Conservation (phyloP, 2,113 vertebrate genomes). For the Bagarius yarrelli region DNA sequence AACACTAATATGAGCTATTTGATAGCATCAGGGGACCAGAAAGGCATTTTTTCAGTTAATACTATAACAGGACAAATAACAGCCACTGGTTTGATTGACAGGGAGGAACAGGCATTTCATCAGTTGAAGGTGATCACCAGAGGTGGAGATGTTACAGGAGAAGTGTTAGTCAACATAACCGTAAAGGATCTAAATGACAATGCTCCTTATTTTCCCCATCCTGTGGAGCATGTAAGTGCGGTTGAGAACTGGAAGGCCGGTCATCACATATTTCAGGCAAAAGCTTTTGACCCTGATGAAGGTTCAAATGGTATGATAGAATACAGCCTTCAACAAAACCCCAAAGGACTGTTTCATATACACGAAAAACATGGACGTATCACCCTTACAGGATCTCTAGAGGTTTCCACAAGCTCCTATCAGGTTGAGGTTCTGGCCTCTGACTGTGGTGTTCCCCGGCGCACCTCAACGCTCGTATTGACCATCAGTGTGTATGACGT, state of each 20-base stretch:
- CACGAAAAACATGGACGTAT: conserved; percentile 83
- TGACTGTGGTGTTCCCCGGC: conserved; percentile 87
- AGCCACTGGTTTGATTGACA: conserved; percentile 83
- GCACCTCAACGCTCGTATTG: conserved; percentile 81
- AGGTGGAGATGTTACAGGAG: conserved; percentile 86
- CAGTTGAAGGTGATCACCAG: conserved; percentile 90
- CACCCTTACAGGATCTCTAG: conserved; percentile 80
- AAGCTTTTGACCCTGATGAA: conserved; percentile 88
- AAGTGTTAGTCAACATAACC: conserved; percentile 87
- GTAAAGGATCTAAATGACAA: conserved; percentile 97
- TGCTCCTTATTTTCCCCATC: conserved; percentile 84
- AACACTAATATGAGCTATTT: conserved; percentile 94
- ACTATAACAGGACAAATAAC: conserved; percentile 80
- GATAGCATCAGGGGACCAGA: conserved; percentile 90
- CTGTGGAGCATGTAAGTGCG: conserved; percentile 85
- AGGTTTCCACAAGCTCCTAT: conserved; percentile 86
- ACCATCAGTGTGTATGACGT: conserved; percentile 93
- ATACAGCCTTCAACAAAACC: conserved; percentile 91
- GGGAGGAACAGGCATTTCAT: conserved; percentile 91
- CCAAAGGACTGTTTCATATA: conserved; percentile 84
- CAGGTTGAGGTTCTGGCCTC: conserved; percentile 87
- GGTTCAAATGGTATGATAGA: conserved; percentile 84
- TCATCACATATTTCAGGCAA: conserved; percentile 90
- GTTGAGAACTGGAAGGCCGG: conserved; percentile 95
- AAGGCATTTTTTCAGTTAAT: conserved; percentile 82